Percentiles rank a stretch among this genome's conserved stretches.
phyloP scores from a whole-genome alignment of 1,140 invertebrate species.

The Drosophila leontia region DNA sequence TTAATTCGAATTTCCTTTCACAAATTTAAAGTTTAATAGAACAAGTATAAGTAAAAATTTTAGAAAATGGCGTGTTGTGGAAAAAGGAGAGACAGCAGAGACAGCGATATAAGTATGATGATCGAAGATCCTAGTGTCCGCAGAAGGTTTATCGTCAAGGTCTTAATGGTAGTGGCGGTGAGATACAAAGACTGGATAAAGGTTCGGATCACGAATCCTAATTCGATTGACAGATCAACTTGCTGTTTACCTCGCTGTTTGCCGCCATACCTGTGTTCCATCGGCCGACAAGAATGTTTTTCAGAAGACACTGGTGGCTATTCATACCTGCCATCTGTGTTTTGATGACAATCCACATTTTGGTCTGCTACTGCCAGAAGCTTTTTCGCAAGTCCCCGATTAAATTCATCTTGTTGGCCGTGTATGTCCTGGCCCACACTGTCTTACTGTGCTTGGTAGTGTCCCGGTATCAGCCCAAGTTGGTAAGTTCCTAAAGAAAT shows the following conservation, averaged over 20 bases:
- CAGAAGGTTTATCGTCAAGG: slow-evolving; percentile 10
- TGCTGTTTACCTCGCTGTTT: not conserved
- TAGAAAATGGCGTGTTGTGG: not conserved
- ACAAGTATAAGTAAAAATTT: not conserved
- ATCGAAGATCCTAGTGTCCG: not conserved
- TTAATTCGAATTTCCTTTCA: not conserved
- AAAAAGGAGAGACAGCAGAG: not conserved
- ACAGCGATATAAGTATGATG: not conserved
- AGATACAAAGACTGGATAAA: not conserved
- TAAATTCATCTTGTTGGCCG: slow-evolving; percentile 7
- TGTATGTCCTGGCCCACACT: slow-evolving; percentile 6
- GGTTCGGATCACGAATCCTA: not conserved
- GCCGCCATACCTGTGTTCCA: not conserved
- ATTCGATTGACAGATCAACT: slow-evolving; percentile 9
- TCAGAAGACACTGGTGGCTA: not conserved
- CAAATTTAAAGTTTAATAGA: not conserved
- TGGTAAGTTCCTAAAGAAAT: not conserved
- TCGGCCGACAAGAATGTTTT: not conserved
- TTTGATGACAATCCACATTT: not conserved
- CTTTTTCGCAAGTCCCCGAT: not conserved
- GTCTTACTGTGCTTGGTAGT: not conserved
- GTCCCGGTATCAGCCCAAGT: not conserved
- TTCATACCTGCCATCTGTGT: not conserved
- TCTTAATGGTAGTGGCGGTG: slow-evolving; percentile 19
- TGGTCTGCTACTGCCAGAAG: slow-evolving; percentile 9